Evolutionary conservation across 2,113 vertebrate species (phyloP).

Genomic region (Tylochromis polylepis): DNA sequence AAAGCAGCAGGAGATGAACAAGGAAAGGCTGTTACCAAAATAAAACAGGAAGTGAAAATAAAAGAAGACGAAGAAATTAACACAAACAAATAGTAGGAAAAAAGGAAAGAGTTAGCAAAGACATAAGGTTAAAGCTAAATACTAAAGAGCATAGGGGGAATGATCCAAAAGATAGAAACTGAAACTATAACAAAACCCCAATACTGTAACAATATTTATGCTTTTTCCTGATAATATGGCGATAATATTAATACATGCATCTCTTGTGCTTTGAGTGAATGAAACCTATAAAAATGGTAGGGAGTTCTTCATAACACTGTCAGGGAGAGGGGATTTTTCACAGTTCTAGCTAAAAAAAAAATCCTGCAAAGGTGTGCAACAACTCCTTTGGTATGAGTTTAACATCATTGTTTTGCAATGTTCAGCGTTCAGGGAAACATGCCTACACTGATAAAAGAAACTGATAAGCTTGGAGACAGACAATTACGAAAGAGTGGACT

Average conservation of each 20-base stretch:
- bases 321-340: neutral
- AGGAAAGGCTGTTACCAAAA: neutral
- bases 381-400: neutral
- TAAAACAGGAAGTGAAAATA: neutral
- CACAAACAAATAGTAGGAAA: neutral
- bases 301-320: accelerated
- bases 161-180: neutral
- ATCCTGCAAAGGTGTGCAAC: neutral
- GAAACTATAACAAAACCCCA: accelerated
- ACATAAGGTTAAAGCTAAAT: neutral
- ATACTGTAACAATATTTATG: neutral
- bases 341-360: neutral
- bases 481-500: neutral
- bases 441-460: neutral
- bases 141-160: accelerated
- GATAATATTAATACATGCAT: accelerated
- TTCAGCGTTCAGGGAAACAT: neutral
- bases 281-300: neutral
- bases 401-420: neutral
- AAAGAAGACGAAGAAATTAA: neutral
- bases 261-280: neutral
- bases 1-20: neutral
- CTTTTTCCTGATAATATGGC: neutral
- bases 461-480: neutral
- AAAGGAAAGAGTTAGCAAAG: neutral